phyloP scores from a whole-genome alignment of 1,140 invertebrate genomes.

The Zaprionus africanus region DNA sequence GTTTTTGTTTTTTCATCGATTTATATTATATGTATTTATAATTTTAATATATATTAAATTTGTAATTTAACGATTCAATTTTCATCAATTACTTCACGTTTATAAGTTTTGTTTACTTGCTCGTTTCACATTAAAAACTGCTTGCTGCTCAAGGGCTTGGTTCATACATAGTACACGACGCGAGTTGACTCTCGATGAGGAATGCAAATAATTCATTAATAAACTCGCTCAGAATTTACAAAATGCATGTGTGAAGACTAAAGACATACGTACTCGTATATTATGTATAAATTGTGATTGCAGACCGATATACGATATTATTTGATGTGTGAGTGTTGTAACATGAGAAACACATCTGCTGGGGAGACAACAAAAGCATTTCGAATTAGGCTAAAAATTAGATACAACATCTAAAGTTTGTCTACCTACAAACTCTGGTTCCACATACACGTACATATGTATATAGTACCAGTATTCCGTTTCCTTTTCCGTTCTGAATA shows the following conservation, averaged over 20 bases:
- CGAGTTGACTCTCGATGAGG: constrained; percentile 3
- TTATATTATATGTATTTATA: constrained; percentile 49
- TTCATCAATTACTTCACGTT: constrained; percentile 13
- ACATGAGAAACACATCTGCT: constrained; percentile 50
- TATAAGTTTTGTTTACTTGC: constrained; percentile 51
- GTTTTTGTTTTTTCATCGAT: constrained; percentile 43
- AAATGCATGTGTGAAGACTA: constrained; percentile 39
- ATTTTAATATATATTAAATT: constrained; percentile 67
- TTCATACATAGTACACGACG: constrained; percentile 25
- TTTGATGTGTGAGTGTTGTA: constrained; percentile 18
- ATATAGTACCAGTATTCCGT: constrained; percentile 13
- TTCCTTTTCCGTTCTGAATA: constrained; percentile 30
- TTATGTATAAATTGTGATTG: constrained; percentile 46
- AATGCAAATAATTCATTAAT: constrained; percentile 34
- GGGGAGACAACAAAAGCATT: constrained; percentile 71
- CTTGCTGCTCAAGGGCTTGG: constrained; percentile 47
- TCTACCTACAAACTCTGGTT: constrained; percentile 73
- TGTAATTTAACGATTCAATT: constrained; percentile 79
- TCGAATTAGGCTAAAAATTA: constrained; percentile 77
- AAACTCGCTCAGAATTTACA: constrained; percentile 9
- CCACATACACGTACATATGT: background rate
- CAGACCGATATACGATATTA: constrained; percentile 17
- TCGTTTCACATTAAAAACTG: constrained; percentile 53
- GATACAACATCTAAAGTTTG: constrained; percentile 72
- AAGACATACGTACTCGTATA: constrained; percentile 28